Evolutionary conservation across 2,113 vertebrate genomes (phyloP).

Genomic region (Ahaetulla prasina): DNA sequence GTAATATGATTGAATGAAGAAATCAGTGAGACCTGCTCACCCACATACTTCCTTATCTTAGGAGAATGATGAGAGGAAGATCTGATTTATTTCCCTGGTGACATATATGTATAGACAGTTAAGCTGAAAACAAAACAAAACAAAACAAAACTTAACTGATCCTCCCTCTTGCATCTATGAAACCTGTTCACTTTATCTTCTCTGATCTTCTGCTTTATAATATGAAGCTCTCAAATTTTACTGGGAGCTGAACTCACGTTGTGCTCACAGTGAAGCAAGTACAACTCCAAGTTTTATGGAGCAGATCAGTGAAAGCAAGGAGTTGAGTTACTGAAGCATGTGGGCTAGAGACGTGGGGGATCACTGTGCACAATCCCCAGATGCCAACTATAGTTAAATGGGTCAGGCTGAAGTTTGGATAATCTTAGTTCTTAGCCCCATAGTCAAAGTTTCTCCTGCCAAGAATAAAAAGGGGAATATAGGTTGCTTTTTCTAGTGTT

Average conservation of each 20-base stretch:
- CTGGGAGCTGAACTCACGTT: neutral
- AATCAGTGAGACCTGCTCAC: neutral
- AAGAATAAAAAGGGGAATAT: neutral
- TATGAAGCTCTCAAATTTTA: neutral
- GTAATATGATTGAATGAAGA: neutral
- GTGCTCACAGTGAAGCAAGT: neutral
- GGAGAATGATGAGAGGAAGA: neutral
- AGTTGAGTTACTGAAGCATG: neutral
- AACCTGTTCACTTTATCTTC: neutral
- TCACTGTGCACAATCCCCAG: neutral
- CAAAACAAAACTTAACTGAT: neutral
- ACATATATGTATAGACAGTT: neutral
- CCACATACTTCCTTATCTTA: neutral
- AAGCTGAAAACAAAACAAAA: neutral
- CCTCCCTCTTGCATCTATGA: neutral
- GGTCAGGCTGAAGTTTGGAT: neutral
- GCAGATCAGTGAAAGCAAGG: neutral
- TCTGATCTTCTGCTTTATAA: neutral
- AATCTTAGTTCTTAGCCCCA: neutral
- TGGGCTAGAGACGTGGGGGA: neutral
- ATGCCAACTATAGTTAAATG: neutral
- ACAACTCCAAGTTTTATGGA: neutral
- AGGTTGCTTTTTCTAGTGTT: neutral
- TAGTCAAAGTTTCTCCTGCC: neutral
- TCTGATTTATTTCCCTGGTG: neutral